Evolutionary conservation across 2,797 vertebrate genomes (phyloP), one percentile per base, ranked within the genome.

Genomic region (Sebastiscus albofasciatus): DNA sequence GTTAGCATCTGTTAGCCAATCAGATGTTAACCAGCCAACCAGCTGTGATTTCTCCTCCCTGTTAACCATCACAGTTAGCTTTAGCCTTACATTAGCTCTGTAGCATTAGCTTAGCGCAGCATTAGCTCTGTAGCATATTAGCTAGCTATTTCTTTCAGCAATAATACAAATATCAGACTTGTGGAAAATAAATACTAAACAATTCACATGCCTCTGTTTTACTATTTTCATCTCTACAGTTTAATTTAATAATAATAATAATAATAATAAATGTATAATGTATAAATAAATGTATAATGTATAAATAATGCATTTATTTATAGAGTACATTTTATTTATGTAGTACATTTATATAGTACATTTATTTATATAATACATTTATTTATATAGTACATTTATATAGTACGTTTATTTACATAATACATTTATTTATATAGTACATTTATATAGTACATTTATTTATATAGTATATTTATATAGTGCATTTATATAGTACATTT

Each of bases 11-110:
- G 36, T 18, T 55, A 67, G 18, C 74, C 69, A 75, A 34, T 61
- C 69, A 67, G 46, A 68, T 65, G 67, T 75, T 72, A 71, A 75
- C 26, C 64, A 79, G 76, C 60, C 69, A 71, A 75, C 29, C 64
- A 79, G 76, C 60, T 83, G 81, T 72, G 75, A 27, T 42, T 39
- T 12, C 36, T 39, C 52, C 36, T 33, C 10, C 6, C 34, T 22
- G 4, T 26, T 67, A 5, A 42, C 59, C 58, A 65, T 29, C 54
- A 20, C 11, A 24, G 4, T 24, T 65, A 60, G 24, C 61, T 27
- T 27, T 27, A 27, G 26, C 26, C 26, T 36, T 36, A 12, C 24
- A 27, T 55, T 18, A 31, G 60, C 42, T 39, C 26, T 6, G 26
- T 13, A 64, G 20, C 29, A 10, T 8, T 36, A 12, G 34, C 34